Evolutionary conservation across 2,113 vertebrate species (phyloP), one percentile per base, ranked within the genome.

Genomic region (Antennarius striatus): DNA sequence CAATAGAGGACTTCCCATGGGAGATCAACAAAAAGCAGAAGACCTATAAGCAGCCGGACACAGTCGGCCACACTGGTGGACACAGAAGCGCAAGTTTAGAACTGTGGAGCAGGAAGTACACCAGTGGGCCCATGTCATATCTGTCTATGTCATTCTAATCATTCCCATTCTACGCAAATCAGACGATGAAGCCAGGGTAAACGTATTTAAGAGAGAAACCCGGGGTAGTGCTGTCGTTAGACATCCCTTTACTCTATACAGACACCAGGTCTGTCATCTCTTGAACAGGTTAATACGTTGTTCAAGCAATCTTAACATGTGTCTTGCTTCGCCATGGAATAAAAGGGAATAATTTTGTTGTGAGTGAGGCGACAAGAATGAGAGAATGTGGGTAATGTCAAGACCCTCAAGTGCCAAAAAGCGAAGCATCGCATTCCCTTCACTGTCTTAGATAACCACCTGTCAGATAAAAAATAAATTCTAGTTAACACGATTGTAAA

Each of bases 81-180:
- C 91, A 91, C 75, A 89, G 92, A 74, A 94, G 92, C 15, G 87
- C 92, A 55, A 94, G 93, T 83, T 86, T 94, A 61, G 93, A 94
- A 83, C 88, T 94, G 53, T 94, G 93, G 93, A 92, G 91, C 83
- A 90, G 93, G 63, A 94, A 93, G 80, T 94, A 94, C 88, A 92
- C 89, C 75, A 93, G 93, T 84, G 92, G 92, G 74, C 93, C 93
- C 85, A 92, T 94, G 93, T 93, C 93, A 82, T 94, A 94, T 72
- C 79, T 94, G 87, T 94, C 93, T 68, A 90, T 94, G 85, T 94
- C 93, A 80, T 94, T 93, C 82, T 94, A 88, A 90, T 85, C 83
- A 87, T 84, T 85, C 74, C 68, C 80, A 83, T 85, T 71, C 72
- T 70, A 54, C 54, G 36, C 64, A 77, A 69, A 47, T 11, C 40